phyloP scores from a whole-genome alignment of 2,797 vertebrate species.

The Amphiprion clarkii region DNA sequence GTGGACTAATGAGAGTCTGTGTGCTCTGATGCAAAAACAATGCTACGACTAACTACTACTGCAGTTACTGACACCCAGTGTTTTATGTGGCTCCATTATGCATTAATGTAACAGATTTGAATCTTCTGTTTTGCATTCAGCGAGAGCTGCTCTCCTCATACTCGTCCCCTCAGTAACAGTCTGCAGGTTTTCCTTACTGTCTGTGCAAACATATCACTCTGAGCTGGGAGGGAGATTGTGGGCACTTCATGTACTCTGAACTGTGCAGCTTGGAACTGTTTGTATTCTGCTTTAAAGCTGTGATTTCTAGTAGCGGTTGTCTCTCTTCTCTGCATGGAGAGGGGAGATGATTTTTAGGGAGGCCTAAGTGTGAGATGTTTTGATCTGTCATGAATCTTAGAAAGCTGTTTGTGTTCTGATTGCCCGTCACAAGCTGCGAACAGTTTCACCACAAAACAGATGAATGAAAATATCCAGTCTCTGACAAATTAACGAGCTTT shows the following conservation, averaged over 20 bases:
- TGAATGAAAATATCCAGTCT: not conserved
- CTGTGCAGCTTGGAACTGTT: constrained; percentile 27
- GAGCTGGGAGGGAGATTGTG: constrained; percentile 16
- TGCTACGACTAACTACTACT: constrained; percentile 69
- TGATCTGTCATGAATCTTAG: not conserved
- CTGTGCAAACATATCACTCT: constrained; percentile 74
- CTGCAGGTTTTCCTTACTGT: constrained; percentile 43
- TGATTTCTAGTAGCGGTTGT: constrained; percentile 15
- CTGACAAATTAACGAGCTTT: constrained; percentile 11
- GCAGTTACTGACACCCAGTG: constrained; percentile 69
- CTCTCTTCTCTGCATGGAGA: not conserved
- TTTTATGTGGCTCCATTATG: constrained; percentile 67
- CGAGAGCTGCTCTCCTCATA: constrained; percentile 26
- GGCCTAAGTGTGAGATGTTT: not conserved
- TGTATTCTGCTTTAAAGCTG: constrained; percentile 10
- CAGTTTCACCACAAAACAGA: constrained; percentile 9
- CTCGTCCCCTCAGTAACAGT: constrained; percentile 31
- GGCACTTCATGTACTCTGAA: constrained; percentile 6
- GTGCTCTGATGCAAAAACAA: constrained; percentile 71
- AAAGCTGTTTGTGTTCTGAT: constrained; percentile 3
- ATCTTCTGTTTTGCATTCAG: constrained; percentile 37
- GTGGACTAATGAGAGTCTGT: constrained; percentile 52
- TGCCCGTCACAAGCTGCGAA: not conserved
- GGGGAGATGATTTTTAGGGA: not conserved
- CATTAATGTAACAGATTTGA: constrained; percentile 37